Percentiles rank a stretch among this genome's conserved stretches.
phyloP scores from a whole-genome alignment of 2,888 invertebrate species.

The Rosalia funebris region DNA sequence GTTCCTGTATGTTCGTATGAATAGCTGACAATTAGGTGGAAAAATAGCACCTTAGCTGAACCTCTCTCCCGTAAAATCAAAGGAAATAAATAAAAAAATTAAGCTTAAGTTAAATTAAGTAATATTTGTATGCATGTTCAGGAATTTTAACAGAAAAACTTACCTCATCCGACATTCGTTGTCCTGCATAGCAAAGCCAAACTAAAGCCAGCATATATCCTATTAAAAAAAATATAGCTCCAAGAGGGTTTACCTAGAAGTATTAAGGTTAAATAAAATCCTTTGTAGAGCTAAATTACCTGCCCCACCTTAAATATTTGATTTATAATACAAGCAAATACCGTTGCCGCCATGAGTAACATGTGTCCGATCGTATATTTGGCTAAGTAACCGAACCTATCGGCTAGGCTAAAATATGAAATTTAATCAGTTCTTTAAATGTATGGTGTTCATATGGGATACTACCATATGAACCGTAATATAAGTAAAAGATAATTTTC shows the following conservation, averaged over 20 bases:
- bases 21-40: too few relatives aligned
- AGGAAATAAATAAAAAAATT: too few relatives aligned
- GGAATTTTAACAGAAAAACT: too few relatives aligned
- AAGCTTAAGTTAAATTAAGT: too few relatives aligned
- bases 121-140: too few relatives aligned
- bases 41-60: too few relatives aligned
- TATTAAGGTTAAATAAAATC: neutral
- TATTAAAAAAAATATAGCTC: conserved; percentile 31
- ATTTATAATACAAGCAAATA: conserved; percentile 37
- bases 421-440: too few relatives aligned
- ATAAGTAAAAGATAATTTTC: too few relatives aligned
- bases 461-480: too few relatives aligned
- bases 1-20: too few relatives aligned
- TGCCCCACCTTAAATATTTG: conserved; percentile 34
- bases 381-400: conserved; percentile 25
- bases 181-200: conserved; percentile 40
- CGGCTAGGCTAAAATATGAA: conserved; percentile 30
- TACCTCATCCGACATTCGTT: conserved; percentile 41
- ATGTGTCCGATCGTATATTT: conserved; percentile 33
- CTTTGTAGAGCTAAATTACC: conserved; percentile 3
- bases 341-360: conserved; percentile 32
- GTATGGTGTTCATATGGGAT: too few relatives aligned
- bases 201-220: conserved; percentile 38
- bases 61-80: too few relatives aligned
- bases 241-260: conserved; percentile 21